Percentiles rank a stretch among this genome's conserved stretches.
phyloP scores from a whole-genome alignment of 2,888 invertebrate genomes.

The Agrochola litura region DNA sequence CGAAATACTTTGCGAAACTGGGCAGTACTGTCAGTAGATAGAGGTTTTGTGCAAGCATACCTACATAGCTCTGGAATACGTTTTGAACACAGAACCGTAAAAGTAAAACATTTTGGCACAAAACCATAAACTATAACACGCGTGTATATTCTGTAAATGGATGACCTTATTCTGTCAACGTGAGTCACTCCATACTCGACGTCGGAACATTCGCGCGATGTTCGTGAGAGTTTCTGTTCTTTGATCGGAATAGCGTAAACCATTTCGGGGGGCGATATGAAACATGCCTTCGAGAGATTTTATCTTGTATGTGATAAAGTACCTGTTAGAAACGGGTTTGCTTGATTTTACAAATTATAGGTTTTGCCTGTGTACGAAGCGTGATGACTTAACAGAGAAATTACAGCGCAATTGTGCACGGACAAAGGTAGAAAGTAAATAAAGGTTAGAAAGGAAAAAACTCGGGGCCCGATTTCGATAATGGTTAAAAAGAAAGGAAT shows the following conservation, averaged over 20 bases:
- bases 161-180: constrained; percentile 60
- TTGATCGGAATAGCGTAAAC: constrained; percentile 61
- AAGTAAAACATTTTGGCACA: constrained; percentile 35
- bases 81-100: constrained; percentile 3
- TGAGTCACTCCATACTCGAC: constrained; percentile 58
- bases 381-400: no score
- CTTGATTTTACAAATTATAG: background rate
- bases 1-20: background rate
- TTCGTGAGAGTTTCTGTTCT: constrained; percentile 42
- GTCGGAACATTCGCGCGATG: constrained; percentile 17
- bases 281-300: constrained; percentile 43
- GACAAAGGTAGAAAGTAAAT: no score
- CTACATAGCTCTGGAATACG: background rate
- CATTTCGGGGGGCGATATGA: constrained; percentile 47
- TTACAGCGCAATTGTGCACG: no score
- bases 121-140: constrained; percentile 20
- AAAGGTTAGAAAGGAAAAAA: no score
- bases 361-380: background rate
- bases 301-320: constrained; percentile 26
- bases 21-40: no score
- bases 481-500: no score
- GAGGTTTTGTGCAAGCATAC: background rate
- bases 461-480: no score
- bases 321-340: constrained; percentile 2
- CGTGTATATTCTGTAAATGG: constrained; percentile 38